Conservation (phyloP, 1,140 invertebrate genomes). For the Caenorhabditis briggsae region DNA sequence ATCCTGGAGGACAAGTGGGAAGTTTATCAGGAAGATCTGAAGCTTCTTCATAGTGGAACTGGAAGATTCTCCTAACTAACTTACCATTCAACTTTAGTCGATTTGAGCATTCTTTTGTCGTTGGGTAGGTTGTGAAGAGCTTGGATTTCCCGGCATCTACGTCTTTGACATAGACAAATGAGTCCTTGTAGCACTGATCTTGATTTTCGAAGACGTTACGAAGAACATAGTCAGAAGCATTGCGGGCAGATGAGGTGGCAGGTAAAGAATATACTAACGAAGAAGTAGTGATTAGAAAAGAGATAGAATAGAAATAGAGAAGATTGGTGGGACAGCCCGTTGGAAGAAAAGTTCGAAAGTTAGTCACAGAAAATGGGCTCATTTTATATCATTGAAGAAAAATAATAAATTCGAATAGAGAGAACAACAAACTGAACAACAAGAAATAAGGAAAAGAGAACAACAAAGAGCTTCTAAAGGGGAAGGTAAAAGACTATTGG, state of each 20-base stretch:
- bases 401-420: background rate
- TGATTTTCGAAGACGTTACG: background rate
- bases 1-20: conserved; percentile 17
- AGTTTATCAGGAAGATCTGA: conserved; percentile 28
- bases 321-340: background rate
- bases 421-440: background rate
- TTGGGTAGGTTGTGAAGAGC: background rate
- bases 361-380: background rate
- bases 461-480: background rate
- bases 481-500: background rate
- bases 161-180: conserved; percentile 13
- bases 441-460: background rate
- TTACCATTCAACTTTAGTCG: background rate
- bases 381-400: conserved; percentile 41
- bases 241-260: background rate
- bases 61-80: background rate
- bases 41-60: background rate
- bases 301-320: background rate
- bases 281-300: background rate
- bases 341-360: background rate
- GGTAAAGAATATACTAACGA: background rate
- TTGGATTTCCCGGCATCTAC: background rate
- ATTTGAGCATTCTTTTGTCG: conserved; percentile 11
- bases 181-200: conserved; percentile 27
- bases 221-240: background rate